Conservation (phyloP, 2,113 vertebrate genomes). For the Campylomormyrus tamandua region DNA sequence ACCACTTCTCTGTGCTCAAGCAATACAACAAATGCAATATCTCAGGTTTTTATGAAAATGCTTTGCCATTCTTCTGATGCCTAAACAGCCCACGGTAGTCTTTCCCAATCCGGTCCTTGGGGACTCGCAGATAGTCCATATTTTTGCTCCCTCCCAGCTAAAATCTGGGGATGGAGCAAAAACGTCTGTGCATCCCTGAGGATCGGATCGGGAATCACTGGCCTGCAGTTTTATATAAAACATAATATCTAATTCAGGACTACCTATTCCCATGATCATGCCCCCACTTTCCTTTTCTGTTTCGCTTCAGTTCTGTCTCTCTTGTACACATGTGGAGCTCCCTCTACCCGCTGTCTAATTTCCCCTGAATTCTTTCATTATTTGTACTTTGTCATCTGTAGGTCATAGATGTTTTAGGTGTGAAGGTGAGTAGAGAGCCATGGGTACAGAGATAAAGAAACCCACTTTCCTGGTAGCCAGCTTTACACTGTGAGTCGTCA, state of each 20-base stretch:
- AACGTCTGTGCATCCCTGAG: not conserved
- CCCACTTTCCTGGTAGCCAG: not conserved
- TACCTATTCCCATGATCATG: not conserved
- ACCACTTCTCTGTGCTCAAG: not conserved
- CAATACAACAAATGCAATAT: not conserved
- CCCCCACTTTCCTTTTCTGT: not conserved
- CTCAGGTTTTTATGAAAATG: not conserved
- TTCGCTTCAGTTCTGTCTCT: not conserved
- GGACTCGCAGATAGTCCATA: not conserved
- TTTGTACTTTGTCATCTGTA: conserved; percentile 1
- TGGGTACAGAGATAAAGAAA: not conserved
- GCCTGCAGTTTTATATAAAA: not conserved
- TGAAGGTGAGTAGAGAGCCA: conserved; percentile 3
- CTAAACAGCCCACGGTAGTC: not conserved
- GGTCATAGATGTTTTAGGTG: conserved; percentile 10
- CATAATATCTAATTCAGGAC: not conserved
- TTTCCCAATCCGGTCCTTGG: not conserved
- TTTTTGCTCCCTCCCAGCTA: not conserved
- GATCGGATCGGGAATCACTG: not conserved
- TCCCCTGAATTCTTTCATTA: not conserved
- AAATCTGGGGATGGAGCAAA: not conserved
- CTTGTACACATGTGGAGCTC: not conserved
- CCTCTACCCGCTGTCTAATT: not conserved
- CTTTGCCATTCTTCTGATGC: not conserved
- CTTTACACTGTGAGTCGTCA: conserved; percentile 5